These are phyloP conservation scores for Pseudanteris insignis DNA, from an alignment of 2,888 invertebrate genomes.

Conservation along the genomic window DNA sequence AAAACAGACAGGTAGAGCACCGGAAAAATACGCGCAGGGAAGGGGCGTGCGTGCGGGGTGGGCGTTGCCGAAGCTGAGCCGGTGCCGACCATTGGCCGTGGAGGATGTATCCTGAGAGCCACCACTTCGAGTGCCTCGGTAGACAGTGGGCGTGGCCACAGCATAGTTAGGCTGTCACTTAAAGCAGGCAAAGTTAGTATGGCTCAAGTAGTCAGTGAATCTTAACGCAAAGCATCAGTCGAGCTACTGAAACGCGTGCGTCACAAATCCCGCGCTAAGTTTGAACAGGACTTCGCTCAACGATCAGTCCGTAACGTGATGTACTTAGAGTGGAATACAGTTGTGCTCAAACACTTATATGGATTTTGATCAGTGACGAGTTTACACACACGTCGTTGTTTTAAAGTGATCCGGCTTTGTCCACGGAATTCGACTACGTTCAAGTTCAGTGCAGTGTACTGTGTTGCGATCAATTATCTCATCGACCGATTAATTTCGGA, in stretches of 20 bases:
- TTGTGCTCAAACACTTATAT: neutral
- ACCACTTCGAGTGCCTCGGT: slow-evolving; percentile 13
- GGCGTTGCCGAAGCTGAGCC: slow-evolving; percentile 21
- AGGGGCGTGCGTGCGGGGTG: neutral
- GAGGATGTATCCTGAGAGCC: slow-evolving; percentile 18
- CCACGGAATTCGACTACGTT: neutral
- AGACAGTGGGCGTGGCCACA: slow-evolving; percentile 27
- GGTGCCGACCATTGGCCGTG: slow-evolving; percentile 25
- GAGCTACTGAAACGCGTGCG: slow-evolving; percentile 34
- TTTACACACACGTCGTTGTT: neutral
- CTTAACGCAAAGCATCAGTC: slow-evolving; percentile 5
- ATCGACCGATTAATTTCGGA: no score
- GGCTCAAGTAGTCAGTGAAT: slow-evolving; percentile 51
- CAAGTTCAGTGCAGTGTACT: slow-evolving; percentile 13
- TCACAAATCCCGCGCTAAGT: slow-evolving; percentile 24
- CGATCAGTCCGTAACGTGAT: neutral
- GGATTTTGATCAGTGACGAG: slow-evolving; percentile 5
- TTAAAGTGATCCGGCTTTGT: no score
- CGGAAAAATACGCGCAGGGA: neutral
- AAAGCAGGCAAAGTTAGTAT: slow-evolving; percentile 49
- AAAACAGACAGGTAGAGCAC: no score
- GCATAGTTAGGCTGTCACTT: slow-evolving; percentile 29
- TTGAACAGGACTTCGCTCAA: neutral
- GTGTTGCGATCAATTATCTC: no score
- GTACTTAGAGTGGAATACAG: neutral